Base-by-base conservation (phyloP, 1,140 invertebrate species). In the Physella acuta region DNA sequence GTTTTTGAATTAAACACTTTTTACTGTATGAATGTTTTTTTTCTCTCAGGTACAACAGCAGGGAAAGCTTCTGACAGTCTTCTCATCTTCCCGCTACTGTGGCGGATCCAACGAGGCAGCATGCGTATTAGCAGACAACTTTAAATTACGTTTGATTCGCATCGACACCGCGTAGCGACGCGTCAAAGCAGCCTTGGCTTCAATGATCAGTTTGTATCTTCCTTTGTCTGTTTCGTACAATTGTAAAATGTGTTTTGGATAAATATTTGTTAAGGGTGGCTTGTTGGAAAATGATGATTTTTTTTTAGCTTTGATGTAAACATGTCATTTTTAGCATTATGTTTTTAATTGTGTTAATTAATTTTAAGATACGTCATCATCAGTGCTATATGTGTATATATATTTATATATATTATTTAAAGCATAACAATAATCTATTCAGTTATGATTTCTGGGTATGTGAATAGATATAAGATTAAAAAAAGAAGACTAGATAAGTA, bases 71-170 rank as follows among this genome's bases (percentile, higher is more conserved):
- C 76, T 91, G n/a, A 91, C 89, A 3, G 88, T 91, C 0, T 91
- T 91, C 76, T 90, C 90, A 1, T 90, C 89, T 0, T 90, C 90
- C 0, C 87, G 88, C 73, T 91, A 91, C 79, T 90, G 89, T 78
- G 89, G 89, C 31, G 88, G 88, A 5, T 83, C 84, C 4, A 91
- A 91, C 77, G 89, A 90, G 78, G 89, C 90, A 28, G 90, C 90
- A 24, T 90, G 89, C 78, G 85, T 90, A 52, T 79, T 90, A 24
- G 88, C 87, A 1, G 87, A 89, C 71, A 84, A 86, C 69, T 78
- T 81, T 33, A 88, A 88, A 76, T 73, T 89, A 3, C 76, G 89
- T 36, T 83, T 87, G 68, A 89, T 89, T 71, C 79, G 88, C 55
- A 81, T 89, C 28, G 88, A 89, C 73, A 89, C 89, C 24, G 79